Evolutionary conservation across 35 echinoderm and acorn worm species (phyloP).

Genomic region (Patiria miniata): DNA sequence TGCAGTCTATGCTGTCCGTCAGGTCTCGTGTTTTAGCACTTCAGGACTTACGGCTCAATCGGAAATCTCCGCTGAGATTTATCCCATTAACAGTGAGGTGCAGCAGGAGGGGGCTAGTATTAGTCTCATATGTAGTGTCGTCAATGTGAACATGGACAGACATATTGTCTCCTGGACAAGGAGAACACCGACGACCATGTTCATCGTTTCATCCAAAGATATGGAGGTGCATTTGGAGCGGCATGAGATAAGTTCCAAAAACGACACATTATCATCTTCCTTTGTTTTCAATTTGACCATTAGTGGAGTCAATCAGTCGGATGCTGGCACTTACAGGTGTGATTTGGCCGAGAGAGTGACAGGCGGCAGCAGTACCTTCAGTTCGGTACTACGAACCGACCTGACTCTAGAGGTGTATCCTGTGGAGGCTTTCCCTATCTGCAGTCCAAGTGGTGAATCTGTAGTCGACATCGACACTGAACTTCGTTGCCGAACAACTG

Average conservation of each 20-base stretch:
- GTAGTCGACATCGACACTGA: background rate
- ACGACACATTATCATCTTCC: background rate
- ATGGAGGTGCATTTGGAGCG: background rate
- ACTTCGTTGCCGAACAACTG: background rate
- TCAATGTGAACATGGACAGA: too few species aligned
- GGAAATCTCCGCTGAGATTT: too few species aligned
- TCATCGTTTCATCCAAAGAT: background rate
- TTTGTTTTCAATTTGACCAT: background rate
- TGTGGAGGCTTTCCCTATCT: background rate
- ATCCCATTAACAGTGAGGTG: too few species aligned
- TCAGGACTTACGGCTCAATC: too few species aligned
- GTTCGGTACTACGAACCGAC: background rate
- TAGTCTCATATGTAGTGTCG: too few species aligned
- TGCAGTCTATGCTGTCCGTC: too few species aligned
- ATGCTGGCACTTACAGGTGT: background rate
- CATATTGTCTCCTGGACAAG: too few species aligned
- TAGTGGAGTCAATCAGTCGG: background rate
- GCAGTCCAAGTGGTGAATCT: background rate
- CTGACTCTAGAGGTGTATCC: background rate
- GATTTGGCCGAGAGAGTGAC: background rate
- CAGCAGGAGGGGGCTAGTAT: too few species aligned
- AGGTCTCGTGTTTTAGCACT: too few species aligned
- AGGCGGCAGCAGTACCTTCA: too few species aligned
- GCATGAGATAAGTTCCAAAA: background rate
- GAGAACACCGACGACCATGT: background rate